Evolutionary conservation across 2,888 invertebrate genomes (phyloP).

Genomic region (Lasioglossum zephyrum): DNA sequence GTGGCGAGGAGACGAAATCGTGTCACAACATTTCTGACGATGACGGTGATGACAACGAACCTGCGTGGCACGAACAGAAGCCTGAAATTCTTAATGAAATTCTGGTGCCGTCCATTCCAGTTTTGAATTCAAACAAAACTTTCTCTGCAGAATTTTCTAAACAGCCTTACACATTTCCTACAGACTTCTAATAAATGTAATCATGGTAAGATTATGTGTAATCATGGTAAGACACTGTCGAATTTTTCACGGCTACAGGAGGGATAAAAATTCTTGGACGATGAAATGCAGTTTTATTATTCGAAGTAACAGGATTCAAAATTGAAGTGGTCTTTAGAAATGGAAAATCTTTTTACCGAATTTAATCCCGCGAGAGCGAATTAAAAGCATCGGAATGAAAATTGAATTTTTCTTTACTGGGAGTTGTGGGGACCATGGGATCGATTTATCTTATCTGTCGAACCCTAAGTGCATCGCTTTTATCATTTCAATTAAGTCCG

Average conservation of each 20-base stretch:
- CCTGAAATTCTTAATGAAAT: neutral
- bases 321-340: constrained; percentile 8
- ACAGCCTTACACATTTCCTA: neutral
- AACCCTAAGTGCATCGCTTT: constrained; percentile 1
- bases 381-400: constrained; percentile 13
- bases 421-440: constrained; percentile 7
- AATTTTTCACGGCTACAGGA: neutral
- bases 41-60: neutral
- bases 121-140: no score
- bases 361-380: neutral
- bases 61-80: neutral
- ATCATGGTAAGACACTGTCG: neutral
- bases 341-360: neutral
- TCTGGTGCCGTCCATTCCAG: neutral
- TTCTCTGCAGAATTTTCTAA: neutral
- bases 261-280: neutral
- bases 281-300: neutral
- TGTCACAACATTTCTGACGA: neutral
- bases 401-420: neutral
- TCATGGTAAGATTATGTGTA: neutral
- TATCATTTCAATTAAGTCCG: constrained; percentile 16
- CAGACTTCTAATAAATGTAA: neutral
- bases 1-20: neutral
- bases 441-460: constrained; percentile 35
- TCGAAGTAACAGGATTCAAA: neutral